Conservation (phyloP, 2,113 vertebrate species). For the Channa argus region DNA sequence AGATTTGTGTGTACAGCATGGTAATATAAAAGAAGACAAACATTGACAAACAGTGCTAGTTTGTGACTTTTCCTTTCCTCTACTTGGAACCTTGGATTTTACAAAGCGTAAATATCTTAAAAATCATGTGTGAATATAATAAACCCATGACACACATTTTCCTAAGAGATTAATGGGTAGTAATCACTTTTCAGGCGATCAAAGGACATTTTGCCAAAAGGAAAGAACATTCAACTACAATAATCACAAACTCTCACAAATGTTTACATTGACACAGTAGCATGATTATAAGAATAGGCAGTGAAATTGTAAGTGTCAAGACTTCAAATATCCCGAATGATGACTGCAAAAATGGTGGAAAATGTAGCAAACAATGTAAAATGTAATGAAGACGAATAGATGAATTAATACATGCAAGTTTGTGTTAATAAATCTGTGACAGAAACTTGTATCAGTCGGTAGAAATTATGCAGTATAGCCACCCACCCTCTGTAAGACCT, state of each 20-base stretch:
- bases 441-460: conserved; percentile 21
- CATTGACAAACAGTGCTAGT: conserved; percentile 15
- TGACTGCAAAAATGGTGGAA: conserved; percentile 2
- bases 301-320: background rate
- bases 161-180: conserved; percentile 23
- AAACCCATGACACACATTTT: conserved; percentile 32
- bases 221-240: conserved; percentile 6
- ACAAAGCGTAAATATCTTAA: no score
- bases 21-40: conserved; percentile 22
- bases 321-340: background rate
- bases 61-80: no score
- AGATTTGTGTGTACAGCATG: background rate
- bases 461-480: background rate
- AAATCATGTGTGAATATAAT: background rate
- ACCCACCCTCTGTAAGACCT: background rate
- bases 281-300: background rate
- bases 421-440: conserved; percentile 15
- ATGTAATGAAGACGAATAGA: background rate
- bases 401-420: background rate
- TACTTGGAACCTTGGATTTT: no score
- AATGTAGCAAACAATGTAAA: conserved; percentile 20
- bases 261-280: background rate
- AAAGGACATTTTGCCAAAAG: conserved; percentile 9
- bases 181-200: conserved; percentile 17
- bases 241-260: conserved; percentile 10